Percentiles rank a stretch among this genome's conserved stretches.
phyloP scores from a whole-genome alignment of 2,113 vertebrate genomes.

The Pangasianodon hypophthalmus region DNA sequence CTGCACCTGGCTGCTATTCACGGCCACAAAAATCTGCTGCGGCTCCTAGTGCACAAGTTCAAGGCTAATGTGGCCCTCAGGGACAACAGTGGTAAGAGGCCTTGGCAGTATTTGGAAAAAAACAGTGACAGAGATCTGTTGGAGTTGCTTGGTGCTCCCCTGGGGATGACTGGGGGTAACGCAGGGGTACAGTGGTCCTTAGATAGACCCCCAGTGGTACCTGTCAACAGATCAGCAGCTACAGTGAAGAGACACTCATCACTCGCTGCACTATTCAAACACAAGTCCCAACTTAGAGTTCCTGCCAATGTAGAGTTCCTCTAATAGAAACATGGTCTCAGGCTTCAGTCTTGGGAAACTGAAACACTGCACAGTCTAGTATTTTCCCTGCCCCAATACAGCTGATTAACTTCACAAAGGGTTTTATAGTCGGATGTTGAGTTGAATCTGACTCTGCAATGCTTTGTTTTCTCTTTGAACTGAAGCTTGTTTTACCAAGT shows the following conservation, averaged over 20 bases:
- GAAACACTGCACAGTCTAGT: not conserved
- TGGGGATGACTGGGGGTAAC: not conserved
- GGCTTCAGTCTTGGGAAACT: not conserved
- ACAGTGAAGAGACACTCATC: conserved; percentile 71
- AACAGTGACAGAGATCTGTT: conserved; percentile 73
- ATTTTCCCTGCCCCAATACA: not conserved
- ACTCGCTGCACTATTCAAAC: conserved; percentile 72
- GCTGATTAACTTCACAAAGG: not conserved
- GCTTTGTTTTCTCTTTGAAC: not conserved
- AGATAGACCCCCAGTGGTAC: not conserved
- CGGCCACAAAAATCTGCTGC: conserved; percentile 79
- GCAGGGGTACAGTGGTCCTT: not conserved
- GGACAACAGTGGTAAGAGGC: conserved; percentile 82
- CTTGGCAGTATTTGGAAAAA: conserved; percentile 87
- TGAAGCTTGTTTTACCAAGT: not conserved
- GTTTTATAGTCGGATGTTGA: too few species aligned
- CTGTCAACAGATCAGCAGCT: not conserved
- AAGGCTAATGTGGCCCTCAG: conserved; percentile 77
- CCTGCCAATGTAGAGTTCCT: conserved; percentile 46
- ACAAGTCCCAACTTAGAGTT: conserved; percentile 61
- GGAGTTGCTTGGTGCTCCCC: conserved; percentile 81
- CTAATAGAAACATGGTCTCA: not conserved
- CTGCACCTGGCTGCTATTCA: conserved; percentile 92
- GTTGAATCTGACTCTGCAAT: not conserved
- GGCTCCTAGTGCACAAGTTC: conserved; percentile 83